A percentile compares a stretch with the other conserved stretches of the same genome.
Evolutionary conservation across 2,888 invertebrate species (phyloP).

Genomic region (Leptura quadrifasciata): DNA sequence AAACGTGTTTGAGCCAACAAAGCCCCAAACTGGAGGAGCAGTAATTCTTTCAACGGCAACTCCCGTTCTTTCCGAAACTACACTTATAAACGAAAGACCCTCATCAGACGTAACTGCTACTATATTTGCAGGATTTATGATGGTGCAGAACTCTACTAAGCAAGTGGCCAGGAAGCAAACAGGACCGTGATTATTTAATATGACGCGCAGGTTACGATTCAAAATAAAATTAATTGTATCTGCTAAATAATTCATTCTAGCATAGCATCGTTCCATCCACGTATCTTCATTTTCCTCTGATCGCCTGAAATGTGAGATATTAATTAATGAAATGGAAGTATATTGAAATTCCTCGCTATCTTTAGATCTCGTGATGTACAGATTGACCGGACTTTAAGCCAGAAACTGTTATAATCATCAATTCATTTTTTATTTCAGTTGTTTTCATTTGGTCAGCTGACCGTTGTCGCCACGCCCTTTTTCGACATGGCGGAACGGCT

Average conservation of each 20-base stretch:
- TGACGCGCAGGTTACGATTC: conserved; percentile 73
- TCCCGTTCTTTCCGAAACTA: conserved; percentile 73
- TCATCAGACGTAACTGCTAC: conserved; percentile 78
- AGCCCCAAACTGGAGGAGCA: conserved; percentile 81
- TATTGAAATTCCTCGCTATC: background rate
- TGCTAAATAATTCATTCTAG: conserved; percentile 72
- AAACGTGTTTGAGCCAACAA: conserved; percentile 76
- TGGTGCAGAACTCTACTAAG: conserved; percentile 71
- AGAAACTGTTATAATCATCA: no score
- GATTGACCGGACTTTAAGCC: no score
- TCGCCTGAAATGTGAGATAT: conserved; percentile 8
- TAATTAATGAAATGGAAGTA: background rate
- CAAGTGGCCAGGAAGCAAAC: conserved; percentile 78
- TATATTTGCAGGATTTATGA: conserved; percentile 74
- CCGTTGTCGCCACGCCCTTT: no score
- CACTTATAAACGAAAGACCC: conserved; percentile 73
- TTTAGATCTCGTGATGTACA: no score
- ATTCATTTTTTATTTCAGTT: no score
- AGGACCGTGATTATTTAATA: conserved; percentile 77
- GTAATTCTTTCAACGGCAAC: conserved; percentile 75
- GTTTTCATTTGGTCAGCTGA: no score
- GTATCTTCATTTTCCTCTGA: conserved; percentile 59
- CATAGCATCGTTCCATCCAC: conserved; percentile 67
- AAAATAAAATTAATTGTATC: conserved; percentile 75
- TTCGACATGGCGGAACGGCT: no score